A percentile compares a stretch with the other conserved stretches of the same genome.
Conservation (phyloP, 2,888 invertebrate species). For the Neelides folsomi region DNA sequence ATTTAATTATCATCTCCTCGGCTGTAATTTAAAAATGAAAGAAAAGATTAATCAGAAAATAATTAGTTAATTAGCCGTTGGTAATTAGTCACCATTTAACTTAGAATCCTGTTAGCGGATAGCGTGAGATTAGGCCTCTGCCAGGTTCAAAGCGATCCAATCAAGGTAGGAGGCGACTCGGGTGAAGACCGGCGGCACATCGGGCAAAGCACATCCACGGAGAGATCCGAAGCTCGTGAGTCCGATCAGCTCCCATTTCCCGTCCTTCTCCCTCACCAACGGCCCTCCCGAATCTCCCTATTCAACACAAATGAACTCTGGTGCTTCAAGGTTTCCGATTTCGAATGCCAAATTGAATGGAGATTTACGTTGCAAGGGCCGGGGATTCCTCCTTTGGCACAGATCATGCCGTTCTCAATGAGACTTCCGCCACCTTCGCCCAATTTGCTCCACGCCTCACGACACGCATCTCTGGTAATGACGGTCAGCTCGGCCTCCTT, state of each 20-base stretch:
- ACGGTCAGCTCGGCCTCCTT: slow-evolving; percentile 18
- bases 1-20: no score
- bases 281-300: slow-evolving; percentile 16
- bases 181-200: slow-evolving; percentile 23
- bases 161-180: slow-evolving; percentile 19
- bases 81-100: no score
- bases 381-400: slow-evolving; percentile 20
- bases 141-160: slow-evolving; percentile 22
- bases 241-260: slow-evolving; percentile 19
- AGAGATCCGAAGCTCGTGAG: slow-evolving; percentile 27
- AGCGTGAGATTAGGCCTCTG: slow-evolving; percentile 10
- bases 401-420: slow-evolving; percentile 20
- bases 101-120: no score
- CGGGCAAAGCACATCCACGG: slow-evolving; percentile 22
- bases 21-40: no score
- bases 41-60: no score
- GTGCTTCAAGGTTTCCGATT: neutral
- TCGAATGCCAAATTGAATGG: neutral
- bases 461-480: slow-evolving; percentile 16
- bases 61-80: no score
- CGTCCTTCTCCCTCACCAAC: slow-evolving; percentile 14
- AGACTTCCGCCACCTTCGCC: slow-evolving; percentile 16
- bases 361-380: slow-evolving; percentile 26
- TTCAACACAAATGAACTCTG: neutral
- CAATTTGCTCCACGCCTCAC: slow-evolving; percentile 13